Evolutionary conservation across 1,140 invertebrate species (phyloP), one percentile per base, ranked within the genome.

Genomic region (Belonocnema kinseyi): DNA sequence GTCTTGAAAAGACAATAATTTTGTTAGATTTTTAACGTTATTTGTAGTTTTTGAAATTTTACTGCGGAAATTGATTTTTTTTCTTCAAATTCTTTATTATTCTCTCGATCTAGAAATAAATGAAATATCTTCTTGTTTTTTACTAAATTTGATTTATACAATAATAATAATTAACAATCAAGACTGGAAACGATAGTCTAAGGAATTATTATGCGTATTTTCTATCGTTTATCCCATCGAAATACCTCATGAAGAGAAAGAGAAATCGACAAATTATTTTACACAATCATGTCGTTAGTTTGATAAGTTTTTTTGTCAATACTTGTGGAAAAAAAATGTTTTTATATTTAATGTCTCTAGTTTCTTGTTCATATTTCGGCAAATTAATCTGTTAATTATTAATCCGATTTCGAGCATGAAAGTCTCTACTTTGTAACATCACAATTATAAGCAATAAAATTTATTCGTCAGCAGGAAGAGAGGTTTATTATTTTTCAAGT

Each of bases 1-100:
- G 76, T 83, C 73, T 81, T 74, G 0, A 52, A 71, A 81, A 78
- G 78, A 86, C 77, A 82, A 85, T 86, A 84, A 86, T 85, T 85
- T 83, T 79, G 74, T 81, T 85, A 85, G 70, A 33, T 16, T 77
- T 73, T 70, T 80, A 53, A 19, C 70, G 19, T 73, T 75, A 80
- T 77, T n/a, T 73, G 70, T 53, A 50, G 71, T 79, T 70, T 71
- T 75, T 80, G 78, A 74, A 58, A 14, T 75, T 53, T 79, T 78
- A 56, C 66, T 16, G 26, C 10, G 26, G 40, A 33, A 66, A 33
- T 66, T 66, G 26, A 14, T n/a, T 46, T 40, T 66, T n/a, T n/a
- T n/a, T n/a, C n/a, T n/a, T 66, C 33, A 66, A 7, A 26, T 66
- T 66, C 33, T 66, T 46, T 66, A 16, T 46, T 66, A 46, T 46